Base-by-base conservation (phyloP, 2,113 vertebrate genomes). In the Labeo catla region DNA sequence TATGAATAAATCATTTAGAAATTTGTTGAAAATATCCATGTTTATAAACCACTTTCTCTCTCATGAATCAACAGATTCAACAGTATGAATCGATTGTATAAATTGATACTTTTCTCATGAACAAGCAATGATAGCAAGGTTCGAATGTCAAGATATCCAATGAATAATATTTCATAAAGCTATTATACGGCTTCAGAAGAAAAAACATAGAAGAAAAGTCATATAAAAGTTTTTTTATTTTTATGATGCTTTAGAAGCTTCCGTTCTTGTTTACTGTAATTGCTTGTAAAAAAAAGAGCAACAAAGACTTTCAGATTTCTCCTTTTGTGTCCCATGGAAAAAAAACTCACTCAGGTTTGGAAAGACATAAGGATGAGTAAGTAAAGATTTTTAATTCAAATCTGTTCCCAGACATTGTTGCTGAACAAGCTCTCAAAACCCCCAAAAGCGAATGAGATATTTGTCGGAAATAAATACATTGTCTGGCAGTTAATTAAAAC, bases 401-500 rank as follows among this genome's bases (percentile, higher is more conserved):
- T 47, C 72, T 74, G 19, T 49, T 74, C 2, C 72, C 72, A 49
- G 21, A 74, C 72, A 45, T 49, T 6, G 4, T 74, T 6, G 21
- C 15, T 6, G 9, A 74, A 49, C 5, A 47, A 23, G 4, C 15
- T 0, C 36, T 59, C 36, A 65, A 79, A 78, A 65, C 39, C 39
- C 15, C 12, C 13, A 65, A 70, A 15, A 86, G 50, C 36, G 28
- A 86, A 72, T 72, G 4, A 1, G 61, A 45, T 85, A 79, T 39
- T 39, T 66, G 39, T 10, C 12, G 1, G 16, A 49, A 70, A 47
- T 52, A 54, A 65, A 76, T 23, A 13, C 73, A 76, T 77, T 39
- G 73, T 83, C 6, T 61, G 49, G n/a, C 5, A 50, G 13, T 52
- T 87, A 83, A 87, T 87, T 82, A 83, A 77, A 57, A 76, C 59